Conservation (phyloP, 2,797 vertebrate genomes). For the Falco berigora region DNA sequence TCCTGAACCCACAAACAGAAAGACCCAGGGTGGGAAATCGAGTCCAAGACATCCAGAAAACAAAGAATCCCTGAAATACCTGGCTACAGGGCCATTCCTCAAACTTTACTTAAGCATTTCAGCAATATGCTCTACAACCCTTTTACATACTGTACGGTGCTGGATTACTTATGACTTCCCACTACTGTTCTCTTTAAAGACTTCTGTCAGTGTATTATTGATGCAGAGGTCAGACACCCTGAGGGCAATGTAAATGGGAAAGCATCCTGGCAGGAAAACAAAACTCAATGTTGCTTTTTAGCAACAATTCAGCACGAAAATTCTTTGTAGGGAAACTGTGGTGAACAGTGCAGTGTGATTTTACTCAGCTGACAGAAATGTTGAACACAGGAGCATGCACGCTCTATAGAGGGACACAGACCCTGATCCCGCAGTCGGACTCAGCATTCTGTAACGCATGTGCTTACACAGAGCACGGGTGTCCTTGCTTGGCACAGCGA, state of each 20-base stretch:
- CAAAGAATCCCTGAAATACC: neutral
- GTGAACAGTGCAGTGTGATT: fast-evolving
- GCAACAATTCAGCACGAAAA: neutral
- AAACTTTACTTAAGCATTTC: neutral
- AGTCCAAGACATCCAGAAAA: neutral
- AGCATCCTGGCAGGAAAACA: neutral
- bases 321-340: neutral
- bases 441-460: fast-evolving
- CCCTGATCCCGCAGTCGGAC: fast-evolving
- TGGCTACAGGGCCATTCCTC: neutral
- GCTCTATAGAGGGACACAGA: fast-evolving
- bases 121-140: neutral
- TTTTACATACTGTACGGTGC: fast-evolving
- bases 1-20: neutral
- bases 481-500: fast-evolving
- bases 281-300: neutral
- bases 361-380: neutral
- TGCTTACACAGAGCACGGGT: neutral
- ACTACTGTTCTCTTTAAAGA: neutral
- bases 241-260: neutral
- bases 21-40: neutral
- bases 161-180: neutral
- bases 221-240: neutral
- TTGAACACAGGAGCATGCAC: neutral
- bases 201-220: neutral